Evolutionary conservation across 2,888 invertebrate species (phyloP), one percentile per base, ranked within the genome.

Genomic region (Seladonia tumulorum): DNA sequence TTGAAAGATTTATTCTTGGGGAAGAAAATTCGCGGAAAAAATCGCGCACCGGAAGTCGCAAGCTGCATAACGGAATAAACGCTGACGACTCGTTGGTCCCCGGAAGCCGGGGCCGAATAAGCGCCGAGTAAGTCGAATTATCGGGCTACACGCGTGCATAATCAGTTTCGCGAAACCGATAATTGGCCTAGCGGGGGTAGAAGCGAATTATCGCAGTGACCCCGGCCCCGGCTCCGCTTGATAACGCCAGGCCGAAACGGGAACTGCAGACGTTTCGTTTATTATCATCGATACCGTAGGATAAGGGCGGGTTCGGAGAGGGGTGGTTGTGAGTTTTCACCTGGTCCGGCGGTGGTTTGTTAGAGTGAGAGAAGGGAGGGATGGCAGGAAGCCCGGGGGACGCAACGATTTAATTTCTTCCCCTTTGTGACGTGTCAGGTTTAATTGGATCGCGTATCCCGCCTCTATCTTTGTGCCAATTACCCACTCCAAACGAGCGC

Each of bases 151-250:
- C 18, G 75, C 45, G 68, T 35, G 60, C 70, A 76, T 83, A 87
- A 88, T 88, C 85, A 83, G 79, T 74, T 87, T 75, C 63, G 73
- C 79, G 83, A 76, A 77, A 77, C 76, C 88, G 81, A 87, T 88
- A 87, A 87, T 88, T 83, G 85, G 72, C 79, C 87, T 72, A 79
- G 76, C 39, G 73, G 63, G 72, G 78, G 83, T 49, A 75, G 66
- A 76, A 79, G 75, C 82, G 83, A 85, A 77, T 87, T 87, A 88
- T 87, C 79, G 66, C 85, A 5, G 76, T 57, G 70, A 29, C 53
- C 72, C 68, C 18, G 68, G 25, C 18, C 49, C 49, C 18, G 70
- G 18, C 18, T 22, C 3, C 60, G 60, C 29, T 57, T 68, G 66
- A 68, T 63, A 63, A 63, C 18, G 7, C 16, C 29, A 25, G 60